These are phyloP conservation scores for Myotis planiceps DNA, from an alignment of 2,797 vertebrate genomes.

Conservation along the genomic window DNA sequence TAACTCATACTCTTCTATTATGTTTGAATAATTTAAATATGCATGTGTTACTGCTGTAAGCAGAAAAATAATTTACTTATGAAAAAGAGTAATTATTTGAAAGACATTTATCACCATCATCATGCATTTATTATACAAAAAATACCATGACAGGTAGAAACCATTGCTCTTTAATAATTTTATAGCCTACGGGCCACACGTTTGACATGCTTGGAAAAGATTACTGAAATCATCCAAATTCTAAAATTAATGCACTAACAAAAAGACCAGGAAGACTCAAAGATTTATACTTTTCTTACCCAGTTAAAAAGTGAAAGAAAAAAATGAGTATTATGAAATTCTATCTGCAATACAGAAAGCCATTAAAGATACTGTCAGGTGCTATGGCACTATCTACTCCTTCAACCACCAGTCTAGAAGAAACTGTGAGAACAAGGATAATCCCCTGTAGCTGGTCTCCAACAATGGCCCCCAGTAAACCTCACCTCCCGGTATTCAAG, in stretches of 20 bases:
- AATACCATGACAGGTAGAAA: neutral
- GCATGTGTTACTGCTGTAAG: neutral
- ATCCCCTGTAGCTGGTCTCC: neutral
- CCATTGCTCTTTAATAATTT: neutral
- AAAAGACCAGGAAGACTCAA: neutral
- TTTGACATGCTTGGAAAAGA: neutral
- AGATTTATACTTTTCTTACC: neutral
- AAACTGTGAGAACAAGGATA: neutral
- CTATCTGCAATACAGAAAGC: neutral
- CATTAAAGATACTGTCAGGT: neutral
- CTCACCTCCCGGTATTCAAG: neutral
- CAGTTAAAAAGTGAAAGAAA: slow-evolving; percentile 9
- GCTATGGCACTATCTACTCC: neutral
- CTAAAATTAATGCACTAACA: slow-evolving; percentile 1
- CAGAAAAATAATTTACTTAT: slow-evolving; percentile 15
- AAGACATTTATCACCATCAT: neutral
- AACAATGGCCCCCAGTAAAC: neutral
- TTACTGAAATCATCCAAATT: slow-evolving; percentile 7
- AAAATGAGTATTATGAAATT: neutral
- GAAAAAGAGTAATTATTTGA: neutral
- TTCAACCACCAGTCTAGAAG: neutral
- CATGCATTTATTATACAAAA: neutral
- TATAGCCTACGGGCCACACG: neutral
- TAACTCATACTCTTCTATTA: neutral
- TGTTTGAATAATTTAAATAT: slow-evolving; percentile 24